Percentiles rank a stretch among this genome's conserved stretches.
Conservation (phyloP, 2,113 vertebrate species). For the Xyliphius kryptos region DNA sequence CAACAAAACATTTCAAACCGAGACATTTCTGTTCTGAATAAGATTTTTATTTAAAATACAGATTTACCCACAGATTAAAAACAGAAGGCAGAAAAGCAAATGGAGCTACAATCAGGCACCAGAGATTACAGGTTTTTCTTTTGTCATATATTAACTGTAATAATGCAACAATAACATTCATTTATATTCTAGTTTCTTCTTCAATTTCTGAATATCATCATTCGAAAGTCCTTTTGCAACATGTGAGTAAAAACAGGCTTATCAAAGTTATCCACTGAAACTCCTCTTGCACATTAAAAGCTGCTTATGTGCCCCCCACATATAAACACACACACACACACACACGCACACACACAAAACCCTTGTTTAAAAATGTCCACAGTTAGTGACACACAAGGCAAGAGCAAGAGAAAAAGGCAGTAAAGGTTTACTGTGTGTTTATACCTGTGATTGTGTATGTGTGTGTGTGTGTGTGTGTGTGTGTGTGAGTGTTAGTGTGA, state of each 20-base stretch:
- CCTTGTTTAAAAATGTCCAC: slow-evolving; percentile 51
- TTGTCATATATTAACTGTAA: slow-evolving; percentile 61
- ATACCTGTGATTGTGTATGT: slow-evolving; percentile 1
- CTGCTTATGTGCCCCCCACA: slow-evolving; percentile 37
- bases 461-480: neutral
- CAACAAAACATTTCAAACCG: too few species aligned
- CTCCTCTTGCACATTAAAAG: slow-evolving; percentile 57
- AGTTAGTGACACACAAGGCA: slow-evolving; percentile 53
- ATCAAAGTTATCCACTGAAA: slow-evolving; percentile 57
- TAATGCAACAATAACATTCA: slow-evolving; percentile 74
- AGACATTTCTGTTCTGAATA: slow-evolving; percentile 46
- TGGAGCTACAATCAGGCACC: slow-evolving; percentile 75
- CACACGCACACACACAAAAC: slow-evolving; percentile 23
- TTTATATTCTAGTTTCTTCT: slow-evolving; percentile 54
- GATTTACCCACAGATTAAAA: slow-evolving; percentile 74
- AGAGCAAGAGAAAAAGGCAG: slow-evolving; percentile 31
- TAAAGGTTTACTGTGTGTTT: slow-evolving; percentile 17
- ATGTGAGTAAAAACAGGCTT: slow-evolving; percentile 47
- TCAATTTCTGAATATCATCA: slow-evolving; percentile 34
- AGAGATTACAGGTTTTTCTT: slow-evolving; percentile 62
- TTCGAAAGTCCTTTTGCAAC: slow-evolving; percentile 45
- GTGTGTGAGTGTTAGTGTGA: slow-evolving; percentile 15
- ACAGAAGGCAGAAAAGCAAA: slow-evolving; percentile 71
- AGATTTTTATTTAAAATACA: slow-evolving; percentile 71
- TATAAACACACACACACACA: too few species aligned